Evolutionary conservation across 2,888 invertebrate genomes (phyloP).

Genomic region (Frankliniella fusca): DNA sequence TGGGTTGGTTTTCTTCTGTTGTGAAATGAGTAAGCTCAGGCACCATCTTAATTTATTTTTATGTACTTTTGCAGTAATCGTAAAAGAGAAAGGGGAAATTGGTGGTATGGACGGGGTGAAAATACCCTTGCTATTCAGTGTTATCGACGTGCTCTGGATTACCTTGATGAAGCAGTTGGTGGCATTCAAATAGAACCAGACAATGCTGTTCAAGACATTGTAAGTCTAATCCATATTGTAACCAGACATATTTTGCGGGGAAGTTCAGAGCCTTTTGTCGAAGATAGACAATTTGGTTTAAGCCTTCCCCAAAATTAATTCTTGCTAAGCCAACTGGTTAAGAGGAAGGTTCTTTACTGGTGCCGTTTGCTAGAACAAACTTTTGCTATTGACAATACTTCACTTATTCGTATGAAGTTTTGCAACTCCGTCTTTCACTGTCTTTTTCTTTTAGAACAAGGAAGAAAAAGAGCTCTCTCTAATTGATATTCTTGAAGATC

Average conservation of each 20-base stretch:
- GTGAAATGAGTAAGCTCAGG: conserved; percentile 4
- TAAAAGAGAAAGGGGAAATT: conserved; percentile 83
- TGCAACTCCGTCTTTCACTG: background rate
- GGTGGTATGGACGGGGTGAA: conserved; percentile 82
- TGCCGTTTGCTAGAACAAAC: conserved; percentile 8
- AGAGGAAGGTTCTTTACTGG: background rate
- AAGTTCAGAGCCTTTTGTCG: background rate
- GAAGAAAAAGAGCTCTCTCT: background rate
- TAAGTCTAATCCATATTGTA: background rate
- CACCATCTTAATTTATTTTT: background rate
- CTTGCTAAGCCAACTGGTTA: background rate
- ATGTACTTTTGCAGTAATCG: conserved; percentile 52
- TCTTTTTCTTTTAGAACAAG: conserved; percentile 27
- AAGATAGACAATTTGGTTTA: background rate
- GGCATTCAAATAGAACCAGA: conserved; percentile 4
- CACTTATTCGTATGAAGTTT: background rate
- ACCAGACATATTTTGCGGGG: background rate
- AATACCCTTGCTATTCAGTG: conserved; percentile 76
- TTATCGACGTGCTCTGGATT: conserved; percentile 79
- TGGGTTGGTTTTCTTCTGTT: conserved; percentile 56
- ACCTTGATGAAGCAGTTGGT: conserved; percentile 54
- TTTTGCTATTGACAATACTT: background rate
- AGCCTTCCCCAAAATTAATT: background rate
- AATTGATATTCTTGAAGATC: conserved; percentile 59
- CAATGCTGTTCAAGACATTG: background rate